These are phyloP conservation scores for Mellivora capensis DNA, from an alignment of 2,113 vertebrate species.

Conservation along the genomic window DNA sequence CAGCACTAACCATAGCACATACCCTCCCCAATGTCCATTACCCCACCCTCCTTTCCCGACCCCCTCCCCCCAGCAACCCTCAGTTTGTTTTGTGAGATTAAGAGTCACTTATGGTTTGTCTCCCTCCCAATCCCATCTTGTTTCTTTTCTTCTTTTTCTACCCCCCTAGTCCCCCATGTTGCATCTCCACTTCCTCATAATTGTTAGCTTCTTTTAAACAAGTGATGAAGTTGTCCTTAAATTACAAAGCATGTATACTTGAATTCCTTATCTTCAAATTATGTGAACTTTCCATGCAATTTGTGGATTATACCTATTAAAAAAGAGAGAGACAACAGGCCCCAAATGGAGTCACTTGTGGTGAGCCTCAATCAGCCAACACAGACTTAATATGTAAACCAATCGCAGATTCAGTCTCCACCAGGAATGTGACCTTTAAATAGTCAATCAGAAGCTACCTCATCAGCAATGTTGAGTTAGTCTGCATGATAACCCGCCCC, in stretches of 20 bases:
- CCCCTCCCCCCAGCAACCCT: too few relatives aligned
- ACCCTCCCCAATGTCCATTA: too few relatives aligned
- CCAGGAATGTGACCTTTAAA: neutral
- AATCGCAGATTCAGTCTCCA: neutral
- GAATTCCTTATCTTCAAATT: neutral
- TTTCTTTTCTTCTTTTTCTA: too few relatives aligned
- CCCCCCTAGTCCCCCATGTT: too few relatives aligned
- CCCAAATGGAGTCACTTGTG: neutral
- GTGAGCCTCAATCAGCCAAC: neutral
- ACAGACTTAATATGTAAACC: neutral
- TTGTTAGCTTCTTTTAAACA: too few relatives aligned
- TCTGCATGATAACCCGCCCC: neutral
- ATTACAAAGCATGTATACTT: neutral
- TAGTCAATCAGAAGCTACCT: neutral
- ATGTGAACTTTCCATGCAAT: neutral
- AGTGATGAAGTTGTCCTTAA: neutral
- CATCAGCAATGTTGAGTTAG: neutral
- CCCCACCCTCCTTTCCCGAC: too few relatives aligned
- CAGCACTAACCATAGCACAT: too few relatives aligned
- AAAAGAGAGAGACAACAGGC: neutral
- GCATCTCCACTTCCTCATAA: too few relatives aligned
- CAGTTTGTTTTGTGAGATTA: too few relatives aligned
- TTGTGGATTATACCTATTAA: neutral
- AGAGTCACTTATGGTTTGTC: too few relatives aligned
- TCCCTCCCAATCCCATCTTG: too few relatives aligned